Evolutionary conservation across 2,888 invertebrate species (phyloP).

Genomic region (Eulithis testata): DNA sequence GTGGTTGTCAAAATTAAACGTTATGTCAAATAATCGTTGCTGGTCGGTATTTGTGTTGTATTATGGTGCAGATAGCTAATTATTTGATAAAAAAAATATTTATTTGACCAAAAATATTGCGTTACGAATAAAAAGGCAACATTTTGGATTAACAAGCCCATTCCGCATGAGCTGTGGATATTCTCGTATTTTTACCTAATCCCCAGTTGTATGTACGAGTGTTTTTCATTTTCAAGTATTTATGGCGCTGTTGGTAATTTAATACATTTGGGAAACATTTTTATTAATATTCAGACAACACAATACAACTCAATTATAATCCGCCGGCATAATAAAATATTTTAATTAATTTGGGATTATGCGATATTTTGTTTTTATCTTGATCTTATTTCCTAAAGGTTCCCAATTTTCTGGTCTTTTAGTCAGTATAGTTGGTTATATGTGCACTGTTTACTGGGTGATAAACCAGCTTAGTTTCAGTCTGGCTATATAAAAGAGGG

Average conservation of each 20-base stretch:
- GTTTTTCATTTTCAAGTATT: constrained; percentile 19
- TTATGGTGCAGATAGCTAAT: background rate
- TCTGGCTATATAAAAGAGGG: constrained; percentile 33
- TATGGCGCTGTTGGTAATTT: constrained; percentile 9
- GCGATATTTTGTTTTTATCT: background rate
- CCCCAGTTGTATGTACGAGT: constrained; percentile 6
- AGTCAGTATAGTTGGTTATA: constrained; percentile 25
- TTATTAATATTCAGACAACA: background rate
- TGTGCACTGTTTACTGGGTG: constrained; percentile 25
- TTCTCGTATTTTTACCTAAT: constrained; percentile 11
- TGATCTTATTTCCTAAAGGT: background rate
- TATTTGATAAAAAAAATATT: background rate
- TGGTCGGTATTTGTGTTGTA: no score
- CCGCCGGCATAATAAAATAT: no score
- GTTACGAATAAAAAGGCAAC: constrained; percentile 5
- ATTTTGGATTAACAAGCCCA: constrained; percentile 15
- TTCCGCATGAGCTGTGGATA: constrained; percentile 7
- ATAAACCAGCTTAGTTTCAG: constrained; percentile 36
- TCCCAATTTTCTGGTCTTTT: background rate
- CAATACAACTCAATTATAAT: background rate
- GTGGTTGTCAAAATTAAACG: no score
- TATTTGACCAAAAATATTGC: constrained; percentile 4
- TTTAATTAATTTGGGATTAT: background rate
- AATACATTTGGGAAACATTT: constrained; percentile 7
- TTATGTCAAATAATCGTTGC: no score